A percentile compares a stretch with the other conserved stretches of the same genome.
phyloP scores from a whole-genome alignment of 1,140 invertebrate genomes.

The Drosophila repletoides region DNA sequence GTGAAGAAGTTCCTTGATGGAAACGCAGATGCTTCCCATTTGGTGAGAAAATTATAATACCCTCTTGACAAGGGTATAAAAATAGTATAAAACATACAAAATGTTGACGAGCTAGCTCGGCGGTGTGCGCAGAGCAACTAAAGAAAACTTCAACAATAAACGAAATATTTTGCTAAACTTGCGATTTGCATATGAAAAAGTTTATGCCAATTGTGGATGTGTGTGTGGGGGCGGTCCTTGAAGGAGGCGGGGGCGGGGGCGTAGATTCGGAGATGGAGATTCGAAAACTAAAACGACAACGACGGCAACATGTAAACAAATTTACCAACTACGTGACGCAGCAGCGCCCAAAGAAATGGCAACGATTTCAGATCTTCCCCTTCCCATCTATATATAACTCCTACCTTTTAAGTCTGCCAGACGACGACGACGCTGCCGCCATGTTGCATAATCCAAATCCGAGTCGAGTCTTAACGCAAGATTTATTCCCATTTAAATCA shows the following conservation, averaged over 20 bases:
- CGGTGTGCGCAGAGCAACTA: constrained; percentile 45
- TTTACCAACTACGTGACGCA: constrained; percentile 76
- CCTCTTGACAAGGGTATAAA: too few species aligned
- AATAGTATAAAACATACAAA: constrained; percentile 30
- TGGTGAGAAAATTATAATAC: too few species aligned
- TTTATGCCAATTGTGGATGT: constrained; percentile 71
- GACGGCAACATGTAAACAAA: constrained; percentile 72
- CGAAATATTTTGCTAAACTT: constrained; percentile 81
- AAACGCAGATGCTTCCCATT: too few species aligned
- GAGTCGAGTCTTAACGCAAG: constrained; percentile 70
- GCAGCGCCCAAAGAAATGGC: constrained; percentile 32
- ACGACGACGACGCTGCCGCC: constrained; percentile 15
- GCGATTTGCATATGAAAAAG: constrained; percentile 80
- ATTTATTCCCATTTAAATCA: constrained; percentile 80
- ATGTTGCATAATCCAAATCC: constrained; percentile 59
- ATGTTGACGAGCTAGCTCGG: constrained; percentile 53
- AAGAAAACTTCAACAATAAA: constrained; percentile 80
- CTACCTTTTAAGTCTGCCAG: constrained; percentile 22
- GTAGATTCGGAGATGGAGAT: constrained; percentile 17
- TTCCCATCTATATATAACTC: constrained; percentile 1
- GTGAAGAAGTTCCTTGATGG: too few species aligned
- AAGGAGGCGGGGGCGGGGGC: not conserved
- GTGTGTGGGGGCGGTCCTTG: not conserved
- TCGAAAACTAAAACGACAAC: constrained; percentile 41
- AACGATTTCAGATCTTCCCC: constrained; percentile 10